Conservation (phyloP, 2,888 invertebrate species). For the Anoncus sp. region DNA sequence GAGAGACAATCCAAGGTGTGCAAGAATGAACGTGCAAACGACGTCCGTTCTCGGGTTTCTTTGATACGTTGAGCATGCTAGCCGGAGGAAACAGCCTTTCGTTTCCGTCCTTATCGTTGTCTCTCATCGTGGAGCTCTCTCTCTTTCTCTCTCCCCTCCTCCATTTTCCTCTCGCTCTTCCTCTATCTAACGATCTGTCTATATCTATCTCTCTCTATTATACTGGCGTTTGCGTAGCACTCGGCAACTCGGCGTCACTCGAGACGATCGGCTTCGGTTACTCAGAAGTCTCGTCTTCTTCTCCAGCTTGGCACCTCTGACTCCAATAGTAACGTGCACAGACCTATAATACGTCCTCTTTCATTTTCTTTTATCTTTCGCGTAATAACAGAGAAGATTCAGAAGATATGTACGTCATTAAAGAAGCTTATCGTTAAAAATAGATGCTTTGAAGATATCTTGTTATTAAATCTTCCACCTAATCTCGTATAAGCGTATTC, state of each 20-base stretch:
- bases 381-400: background rate
- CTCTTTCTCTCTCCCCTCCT: background rate
- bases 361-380: background rate
- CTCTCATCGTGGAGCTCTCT: conserved; percentile 13
- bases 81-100: conserved; percentile 23
- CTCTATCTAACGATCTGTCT: conserved; percentile 8
- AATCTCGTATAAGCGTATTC: background rate
- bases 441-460: background rate
- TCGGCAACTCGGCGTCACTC: conserved; percentile 56
- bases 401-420: background rate
- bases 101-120: conserved; percentile 21
- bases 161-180: conserved; percentile 15
- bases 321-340: conserved; percentile 6
- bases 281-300: conserved; percentile 52
- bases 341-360: conserved; percentile 10
- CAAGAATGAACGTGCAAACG: conserved; percentile 64
- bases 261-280: conserved; percentile 53
- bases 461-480: background rate
- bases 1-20: conserved; percentile 58
- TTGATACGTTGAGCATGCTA: conserved; percentile 57
- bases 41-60: conserved; percentile 69
- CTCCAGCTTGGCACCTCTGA: conserved; percentile 25
- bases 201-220: background rate
- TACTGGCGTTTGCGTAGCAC: conserved; percentile 22
- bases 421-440: background rate